Conservation (phyloP, 2,797 vertebrate species). For the Rhinoraja longicauda region DNA sequence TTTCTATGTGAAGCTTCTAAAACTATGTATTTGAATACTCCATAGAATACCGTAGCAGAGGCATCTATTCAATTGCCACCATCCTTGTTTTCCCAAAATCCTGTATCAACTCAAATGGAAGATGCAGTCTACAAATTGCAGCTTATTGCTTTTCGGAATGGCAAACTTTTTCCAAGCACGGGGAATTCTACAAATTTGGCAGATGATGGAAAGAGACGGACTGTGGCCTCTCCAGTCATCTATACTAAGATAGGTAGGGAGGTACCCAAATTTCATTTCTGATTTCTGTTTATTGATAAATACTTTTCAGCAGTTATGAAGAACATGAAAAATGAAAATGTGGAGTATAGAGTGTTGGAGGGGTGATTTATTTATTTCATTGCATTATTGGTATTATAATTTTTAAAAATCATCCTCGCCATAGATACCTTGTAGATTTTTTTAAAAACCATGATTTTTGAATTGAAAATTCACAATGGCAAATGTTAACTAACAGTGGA, state of each 20-base stretch:
- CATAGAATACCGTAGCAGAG: slow-evolving; percentile 80
- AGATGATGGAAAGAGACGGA: slow-evolving; percentile 75
- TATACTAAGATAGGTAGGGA: slow-evolving; percentile 82
- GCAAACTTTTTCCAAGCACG: slow-evolving; percentile 88
- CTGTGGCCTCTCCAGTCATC: slow-evolving; percentile 86
- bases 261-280: background rate
- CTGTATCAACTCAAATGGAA: slow-evolving; percentile 63
- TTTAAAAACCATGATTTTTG: background rate
- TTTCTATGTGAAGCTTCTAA: background rate
- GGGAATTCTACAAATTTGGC: slow-evolving; percentile 80
- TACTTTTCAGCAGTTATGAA: background rate
- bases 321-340: background rate
- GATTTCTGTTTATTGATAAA: background rate
- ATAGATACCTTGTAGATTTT: background rate
- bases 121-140: slow-evolving; percentile 82
- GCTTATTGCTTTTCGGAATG: slow-evolving; percentile 89
- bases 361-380: background rate
- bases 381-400: background rate
- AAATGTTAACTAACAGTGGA: background rate
- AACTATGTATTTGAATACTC: slow-evolving; percentile 39
- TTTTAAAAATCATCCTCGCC: background rate
- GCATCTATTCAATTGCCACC: slow-evolving; percentile 88
- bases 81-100: slow-evolving; percentile 73
- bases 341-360: background rate
- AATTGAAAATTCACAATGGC: background rate